phyloP scores from a whole-genome alignment of 2,113 vertebrate genomes.

The Stigmatopora argus region DNA sequence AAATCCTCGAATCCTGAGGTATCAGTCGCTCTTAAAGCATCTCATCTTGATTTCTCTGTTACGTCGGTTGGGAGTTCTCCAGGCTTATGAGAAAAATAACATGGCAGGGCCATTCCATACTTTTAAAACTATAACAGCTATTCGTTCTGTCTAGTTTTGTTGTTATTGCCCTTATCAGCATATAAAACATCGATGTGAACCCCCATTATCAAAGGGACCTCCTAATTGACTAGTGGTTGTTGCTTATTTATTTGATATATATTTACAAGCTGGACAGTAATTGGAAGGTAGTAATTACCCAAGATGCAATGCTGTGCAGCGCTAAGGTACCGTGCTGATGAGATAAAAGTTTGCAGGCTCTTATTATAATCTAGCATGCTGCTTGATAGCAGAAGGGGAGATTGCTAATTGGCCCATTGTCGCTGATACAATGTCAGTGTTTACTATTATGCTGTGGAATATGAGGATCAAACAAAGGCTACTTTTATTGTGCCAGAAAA shows the following conservation, averaged over 20 bases:
- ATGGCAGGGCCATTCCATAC: constrained; percentile 57
- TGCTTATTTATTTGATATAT: constrained; percentile 76
- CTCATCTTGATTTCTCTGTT: constrained; percentile 40
- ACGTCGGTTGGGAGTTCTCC: constrained; percentile 49
- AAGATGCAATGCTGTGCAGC: constrained; percentile 45
- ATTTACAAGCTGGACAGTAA: constrained; percentile 68
- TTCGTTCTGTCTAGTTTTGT: constrained; percentile 58
- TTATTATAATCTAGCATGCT: constrained; percentile 43
- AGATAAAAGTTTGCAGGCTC: constrained; percentile 61
- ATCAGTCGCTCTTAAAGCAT: constrained; percentile 31
- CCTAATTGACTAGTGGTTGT: constrained; percentile 70
- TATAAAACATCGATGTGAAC: constrained; percentile 55
- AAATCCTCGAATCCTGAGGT: constrained; percentile 10
- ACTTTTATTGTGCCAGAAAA: constrained; percentile 37
- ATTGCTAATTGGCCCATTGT: constrained; percentile 56
- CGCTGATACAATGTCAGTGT: constrained; percentile 40
- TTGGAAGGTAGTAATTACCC: constrained; percentile 70
- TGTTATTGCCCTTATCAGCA: constrained; percentile 21
- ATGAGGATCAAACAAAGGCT: constrained; percentile 19
- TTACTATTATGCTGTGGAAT: constrained; percentile 46
- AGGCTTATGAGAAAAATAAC: constrained; percentile 63
- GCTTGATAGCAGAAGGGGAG: constrained; percentile 37
- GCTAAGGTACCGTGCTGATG: constrained; percentile 40
- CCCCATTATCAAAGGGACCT: constrained; percentile 55
- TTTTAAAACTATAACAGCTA: constrained; percentile 29